Evolutionary conservation across 2,797 vertebrate genomes (phyloP).

Genomic region (Poeciliopsis paucimaculata): DNA sequence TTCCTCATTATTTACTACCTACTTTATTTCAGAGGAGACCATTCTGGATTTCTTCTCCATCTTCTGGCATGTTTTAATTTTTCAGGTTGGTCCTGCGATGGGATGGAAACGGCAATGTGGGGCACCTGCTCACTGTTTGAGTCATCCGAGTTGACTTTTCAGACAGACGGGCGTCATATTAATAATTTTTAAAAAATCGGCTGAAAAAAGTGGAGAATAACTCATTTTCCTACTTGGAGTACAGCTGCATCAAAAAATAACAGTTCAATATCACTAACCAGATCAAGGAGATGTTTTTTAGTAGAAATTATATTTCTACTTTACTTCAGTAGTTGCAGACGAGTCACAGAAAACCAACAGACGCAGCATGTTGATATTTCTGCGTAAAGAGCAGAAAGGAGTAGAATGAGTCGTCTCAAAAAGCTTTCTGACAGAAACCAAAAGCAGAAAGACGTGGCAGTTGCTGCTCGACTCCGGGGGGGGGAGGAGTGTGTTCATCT

Average conservation of each 20-base stretch:
- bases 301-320: neutral
- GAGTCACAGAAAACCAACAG: neutral
- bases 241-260: neutral
- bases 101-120: neutral
- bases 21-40: neutral
- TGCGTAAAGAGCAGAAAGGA: neutral
- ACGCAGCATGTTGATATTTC: neutral
- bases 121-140: neutral
- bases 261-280: neutral
- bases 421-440: neutral
- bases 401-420: neutral
- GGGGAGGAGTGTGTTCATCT: neutral
- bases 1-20: neutral
- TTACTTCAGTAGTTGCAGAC: neutral
- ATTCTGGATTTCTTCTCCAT: neutral
- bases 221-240: neutral
- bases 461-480: neutral
- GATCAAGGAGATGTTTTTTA: neutral
- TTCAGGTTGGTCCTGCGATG: neutral
- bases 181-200: neutral
- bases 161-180: neutral
- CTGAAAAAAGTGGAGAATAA: neutral
- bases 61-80: neutral
- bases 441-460: neutral
- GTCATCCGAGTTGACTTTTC: neutral